A percentile compares a stretch with the other conserved stretches of the same genome.
phyloP scores from a whole-genome alignment of 2,888 invertebrate genomes.

The Globia sparganii region DNA sequence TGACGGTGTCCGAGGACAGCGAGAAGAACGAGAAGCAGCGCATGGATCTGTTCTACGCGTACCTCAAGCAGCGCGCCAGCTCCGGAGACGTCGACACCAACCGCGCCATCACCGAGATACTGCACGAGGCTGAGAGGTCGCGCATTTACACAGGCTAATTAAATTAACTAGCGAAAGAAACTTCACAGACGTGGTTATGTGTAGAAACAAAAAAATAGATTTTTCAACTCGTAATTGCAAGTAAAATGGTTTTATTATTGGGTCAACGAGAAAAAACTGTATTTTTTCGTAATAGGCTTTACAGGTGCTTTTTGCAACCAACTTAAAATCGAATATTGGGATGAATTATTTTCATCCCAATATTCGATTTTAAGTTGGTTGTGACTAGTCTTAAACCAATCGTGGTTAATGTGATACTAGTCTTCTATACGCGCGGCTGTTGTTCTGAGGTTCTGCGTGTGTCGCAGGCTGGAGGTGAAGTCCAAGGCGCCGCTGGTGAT shows the following conservation, averaged over 20 bases:
- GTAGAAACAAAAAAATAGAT: not conserved
- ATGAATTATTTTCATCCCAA: not conserved
- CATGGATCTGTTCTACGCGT: constrained; percentile 98
- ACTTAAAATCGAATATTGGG: too few relatives aligned
- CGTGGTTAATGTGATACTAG: not conserved
- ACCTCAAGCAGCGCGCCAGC: constrained; percentile 85
- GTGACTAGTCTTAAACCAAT: not conserved
- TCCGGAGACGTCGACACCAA: constrained; percentile 75
- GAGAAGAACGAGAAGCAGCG: constrained; percentile 99
- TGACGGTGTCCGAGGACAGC: constrained; percentile 98
- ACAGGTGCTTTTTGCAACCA: not conserved
- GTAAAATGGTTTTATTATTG: not conserved
- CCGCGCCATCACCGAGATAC: constrained; percentile 77
- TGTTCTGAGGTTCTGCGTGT: not conserved
- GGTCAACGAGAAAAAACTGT: not conserved
- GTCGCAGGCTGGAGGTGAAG: constrained; percentile 94
- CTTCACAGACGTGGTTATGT: not conserved
- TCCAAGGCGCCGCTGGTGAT: constrained; percentile 98
- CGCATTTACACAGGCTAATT: not conserved
- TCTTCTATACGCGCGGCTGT: not conserved
- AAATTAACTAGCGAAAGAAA: not conserved
- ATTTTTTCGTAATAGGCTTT: not conserved
- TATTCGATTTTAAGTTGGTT: not conserved
- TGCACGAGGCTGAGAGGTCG: constrained; percentile 85
- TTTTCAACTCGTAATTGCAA: not conserved